Evolutionary conservation across 2,113 vertebrate species (phyloP), one percentile per base, ranked within the genome.

Genomic region (Notothenia rossii): DNA sequence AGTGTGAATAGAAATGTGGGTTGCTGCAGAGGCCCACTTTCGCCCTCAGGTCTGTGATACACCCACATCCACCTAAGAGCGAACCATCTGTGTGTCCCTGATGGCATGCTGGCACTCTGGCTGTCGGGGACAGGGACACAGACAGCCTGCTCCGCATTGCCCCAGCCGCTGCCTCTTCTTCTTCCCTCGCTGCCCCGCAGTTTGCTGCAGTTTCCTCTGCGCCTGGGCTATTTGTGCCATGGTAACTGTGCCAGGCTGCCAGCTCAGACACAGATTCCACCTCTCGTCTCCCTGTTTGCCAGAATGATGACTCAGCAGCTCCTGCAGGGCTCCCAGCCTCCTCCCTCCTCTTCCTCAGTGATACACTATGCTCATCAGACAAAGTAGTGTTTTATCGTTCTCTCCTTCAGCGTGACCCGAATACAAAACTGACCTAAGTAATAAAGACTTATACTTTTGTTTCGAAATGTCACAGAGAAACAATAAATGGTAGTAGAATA

Each of bases 271-370:
- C 88, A 92, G 84, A 92, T 92, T 92, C 89, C 90, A 87, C 89
- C 90, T 91, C 89, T 79, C 64, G 88, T 93, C 91, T 94, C 88
- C 82, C 86, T 85, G 77, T 86, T 79, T 87, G 86, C 84, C 88
- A 90, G 91, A 86, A 63, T 88, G 90, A 92, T 94, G 93, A 94
- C 91, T 94, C 93, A 91, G 92, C 91, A 93, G 67, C 90, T 93
- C 90, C 90, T 91, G 91, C 92, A 90, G 90, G 91, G 92, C 72
- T 84, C 82, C 84, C 81, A 75, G 84, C 86, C 89, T 86, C 85
- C 77, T 82, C 86, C 89, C 83, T 88, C 82, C 73, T 86, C 86
- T 73, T 70, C 87, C 87, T 90, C 82, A 15, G 75, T 72, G 80
- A 85, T 92, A 84, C 85, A 78, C 81, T 69, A 51, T 67, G 20